Evolutionary conservation across 2,113 vertebrate genomes (phyloP), one percentile per base, ranked within the genome.

Genomic region (Laticauda laticaudata): DNA sequence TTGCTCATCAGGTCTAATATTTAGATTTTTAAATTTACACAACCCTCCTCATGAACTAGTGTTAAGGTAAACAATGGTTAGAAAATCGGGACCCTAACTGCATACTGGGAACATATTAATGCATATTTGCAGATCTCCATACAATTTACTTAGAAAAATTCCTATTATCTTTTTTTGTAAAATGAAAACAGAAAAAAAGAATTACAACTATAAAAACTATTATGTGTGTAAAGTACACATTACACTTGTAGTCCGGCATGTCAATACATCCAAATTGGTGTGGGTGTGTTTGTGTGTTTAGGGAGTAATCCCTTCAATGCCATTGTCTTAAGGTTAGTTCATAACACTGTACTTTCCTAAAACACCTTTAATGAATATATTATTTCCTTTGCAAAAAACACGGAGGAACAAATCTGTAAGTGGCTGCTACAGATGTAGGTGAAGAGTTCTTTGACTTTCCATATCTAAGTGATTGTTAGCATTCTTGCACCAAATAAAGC

Each of bases 161-260:
- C 3, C 24, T 75, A 55, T 88, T 3, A 3, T 14, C 53, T 92
- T 20, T 51, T 45, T 51, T 69, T 94, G 92, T 93, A 96, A 97
- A 96, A 95, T 97, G 95, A 95, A 97, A 95, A 94, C 61, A 93
- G 48, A 87, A 86, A 92, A 81, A 89, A 69, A 51, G 57, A 95
- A 94, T 93, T 12, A 75, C 91, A 95, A 93, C 86, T 34, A 39
- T 34, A 81, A 81, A 95, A 57, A 56, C 55, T 94, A 81, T 90
- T 90, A 54, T 95, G 90, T 95, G 34, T 29, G 91, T 48, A 43
- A 39, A 81, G 15, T 34, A 75, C 34, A 51, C 26, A 94, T 0
- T 2, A 75, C 61, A 43, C 18, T 91, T 86, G 11, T 61, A 45
- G 15, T 14, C 55, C 43, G 86, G 85, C 51, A 90, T 0, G 2